Evolutionary conservation across 2,113 vertebrate genomes (phyloP), one percentile per base, ranked within the genome.

Genomic region (Poicephalus meyeri): DNA sequence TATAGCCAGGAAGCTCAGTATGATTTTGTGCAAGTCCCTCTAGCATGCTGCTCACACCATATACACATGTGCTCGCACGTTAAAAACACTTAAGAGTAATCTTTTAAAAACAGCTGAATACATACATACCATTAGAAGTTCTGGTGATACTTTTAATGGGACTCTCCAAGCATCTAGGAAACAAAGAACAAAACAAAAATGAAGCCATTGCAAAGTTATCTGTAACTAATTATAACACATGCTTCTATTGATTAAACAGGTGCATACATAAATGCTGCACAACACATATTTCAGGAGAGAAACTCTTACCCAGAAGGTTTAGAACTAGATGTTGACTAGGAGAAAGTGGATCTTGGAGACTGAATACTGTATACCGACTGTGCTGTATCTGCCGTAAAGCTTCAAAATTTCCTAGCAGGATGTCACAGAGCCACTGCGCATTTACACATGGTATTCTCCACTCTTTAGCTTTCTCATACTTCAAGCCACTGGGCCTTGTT

Each of bases 391-490:
- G 99, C 83, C 99, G 96, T 37, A 99, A 91, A 1, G 99, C 99
- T 93, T 99, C 99, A 16, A 99, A 99, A 94, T 99, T 98, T 0
- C 99, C 99, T 61, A 99, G 98, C 25, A 99, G 97, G 55, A 99
- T 98, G 86, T 99, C 99, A 18, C 99, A 99, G 13, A 99, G 98
- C 99, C 99, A 99, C 82, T 99, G 99, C 0, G 99, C 99, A 3
- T 99, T 99, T 35, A 99, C 99, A 41, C 99, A 99, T 0, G 99
- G 99, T 91, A 99, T 99, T 97, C 99, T 97, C 99, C 99, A 99
- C 96, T 99, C 99, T 92, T 99, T 99, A 76, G 99, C 99, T 11
- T 99, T 99, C 89, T 99, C 99, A 0, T 99, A 99, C 95, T 99
- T 99, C 63, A 99, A 81, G 11, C 99, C 99, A 5, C 96, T 98